Evolutionary conservation across 2,888 invertebrate genomes (phyloP), one percentile per base, ranked within the genome.

Genomic region (Spodoptera littoralis): DNA sequence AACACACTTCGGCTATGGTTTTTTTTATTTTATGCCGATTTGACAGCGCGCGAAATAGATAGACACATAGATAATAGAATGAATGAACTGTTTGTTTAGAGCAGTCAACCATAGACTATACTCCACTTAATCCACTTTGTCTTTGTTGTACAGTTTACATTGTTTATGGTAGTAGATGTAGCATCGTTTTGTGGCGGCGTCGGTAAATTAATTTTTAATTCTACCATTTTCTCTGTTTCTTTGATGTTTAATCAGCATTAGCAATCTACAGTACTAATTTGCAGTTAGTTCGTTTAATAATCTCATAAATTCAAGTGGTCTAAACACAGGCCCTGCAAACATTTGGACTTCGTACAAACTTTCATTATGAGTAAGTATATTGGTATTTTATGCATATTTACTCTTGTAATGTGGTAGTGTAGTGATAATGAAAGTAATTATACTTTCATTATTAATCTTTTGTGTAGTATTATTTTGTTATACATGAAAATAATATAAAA

Each of bases 321-420:
- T 18, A 11, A 50, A n/a, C 12, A n/a, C 41, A 51, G 30, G 24
- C 24, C 13, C 22, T 50, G 18, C 13, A 42, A 30, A 13, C 24
- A 11, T 11, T 36, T 11, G 42, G 30, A 44, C 8, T 36, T 53
- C 11, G 18, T 11, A n/a, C 36, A 65, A 60, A 45, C 42, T 57
- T 54, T 64, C 64, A 58, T 60, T 52, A 81, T 81, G 80, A 81
- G 81, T 81, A 81, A 75, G 81, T 80, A 45, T 18, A 12, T 11
- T 24, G 18, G 18, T 18, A 18, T 18, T 18, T 18, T 18, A 18
- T 18, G 18, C 18, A 18, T 18, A 18, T 18, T 18, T 18, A 18
- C 18, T 18, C 36, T 8, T 36, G 6, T 6, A 36, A 36, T 36
- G 27, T 27, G 27, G 5, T 27, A 27, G 27, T 27, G 2, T 36